phyloP scores from a whole-genome alignment of 1,140 invertebrate species.

The Pseudomyrmex cubaensis region DNA sequence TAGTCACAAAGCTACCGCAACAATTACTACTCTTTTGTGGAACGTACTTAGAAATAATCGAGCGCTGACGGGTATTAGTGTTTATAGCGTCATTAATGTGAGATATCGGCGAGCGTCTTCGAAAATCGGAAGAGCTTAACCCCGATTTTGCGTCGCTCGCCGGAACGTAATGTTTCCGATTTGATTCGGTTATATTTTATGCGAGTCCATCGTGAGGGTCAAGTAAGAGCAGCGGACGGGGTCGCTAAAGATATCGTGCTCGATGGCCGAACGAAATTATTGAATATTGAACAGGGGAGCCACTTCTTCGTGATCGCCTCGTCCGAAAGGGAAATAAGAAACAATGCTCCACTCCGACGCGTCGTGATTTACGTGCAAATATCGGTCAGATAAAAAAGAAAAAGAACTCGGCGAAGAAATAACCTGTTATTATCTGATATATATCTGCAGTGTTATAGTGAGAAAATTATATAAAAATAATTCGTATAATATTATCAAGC shows the following conservation, averaged over 20 bases:
- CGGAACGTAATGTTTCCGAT: constrained; percentile 76
- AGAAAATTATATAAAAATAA: not conserved
- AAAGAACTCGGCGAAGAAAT: constrained; percentile 20
- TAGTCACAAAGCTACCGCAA: constrained; percentile 5
- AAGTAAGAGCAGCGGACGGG: constrained; percentile 39
- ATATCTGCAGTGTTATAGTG: not conserved
- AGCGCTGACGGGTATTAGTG: constrained; percentile 51
- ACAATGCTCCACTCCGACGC: constrained; percentile 65
- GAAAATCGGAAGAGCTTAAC: constrained; percentile 79
- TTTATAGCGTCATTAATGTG: constrained; percentile 75
- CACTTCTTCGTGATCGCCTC: constrained; percentile 65
- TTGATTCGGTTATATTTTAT: constrained; percentile 79
- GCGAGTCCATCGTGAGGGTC: constrained; percentile 55
- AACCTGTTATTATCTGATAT: constrained; percentile 15
- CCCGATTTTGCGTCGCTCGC: constrained; percentile 74
- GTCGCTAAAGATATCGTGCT: constrained; percentile 18
- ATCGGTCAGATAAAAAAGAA: not conserved
- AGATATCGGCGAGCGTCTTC: constrained; percentile 69
- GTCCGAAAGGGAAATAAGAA: constrained; percentile 48
- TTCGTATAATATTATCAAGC: too few species aligned
- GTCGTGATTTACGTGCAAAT: constrained; percentile 57
- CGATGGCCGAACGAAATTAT: constrained; percentile 71
- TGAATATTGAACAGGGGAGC: constrained; percentile 76
- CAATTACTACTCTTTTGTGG: constrained; percentile 62
- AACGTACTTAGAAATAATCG: constrained; percentile 38